phyloP scores from a whole-genome alignment of 2,888 invertebrate genomes.

The Formica aserva region DNA sequence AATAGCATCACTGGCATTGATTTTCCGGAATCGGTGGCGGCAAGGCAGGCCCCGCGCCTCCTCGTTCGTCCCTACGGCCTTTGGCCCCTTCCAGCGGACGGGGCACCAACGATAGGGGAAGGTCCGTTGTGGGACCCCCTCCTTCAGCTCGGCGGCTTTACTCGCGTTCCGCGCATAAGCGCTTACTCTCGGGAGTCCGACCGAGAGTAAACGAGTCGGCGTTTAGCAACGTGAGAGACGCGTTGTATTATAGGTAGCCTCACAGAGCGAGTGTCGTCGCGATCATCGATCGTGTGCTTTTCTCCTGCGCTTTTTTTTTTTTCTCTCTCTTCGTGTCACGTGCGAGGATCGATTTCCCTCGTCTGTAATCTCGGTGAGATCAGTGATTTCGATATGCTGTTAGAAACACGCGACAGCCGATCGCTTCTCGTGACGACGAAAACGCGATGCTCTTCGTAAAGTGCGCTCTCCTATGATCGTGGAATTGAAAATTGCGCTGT shows the following conservation, averaged over 20 bases:
- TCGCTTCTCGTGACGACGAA: background rate
- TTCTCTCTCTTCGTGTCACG: background rate
- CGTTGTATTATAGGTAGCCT: slow-evolving; percentile 9
- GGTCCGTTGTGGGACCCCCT: slow-evolving; percentile 60
- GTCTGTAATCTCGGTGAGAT: slow-evolving; percentile 13
- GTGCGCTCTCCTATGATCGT: background rate
- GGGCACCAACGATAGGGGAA: slow-evolving; percentile 60
- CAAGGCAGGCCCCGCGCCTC: background rate
- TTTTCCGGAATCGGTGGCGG: slow-evolving; percentile 38
- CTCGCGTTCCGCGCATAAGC: slow-evolving; percentile 70
- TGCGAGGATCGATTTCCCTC: background rate
- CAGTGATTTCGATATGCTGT: background rate
- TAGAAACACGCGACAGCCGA: background rate
- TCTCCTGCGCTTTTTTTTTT: background rate
- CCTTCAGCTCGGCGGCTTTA: slow-evolving; percentile 48
- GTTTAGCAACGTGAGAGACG: slow-evolving; percentile 69
- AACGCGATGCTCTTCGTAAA: background rate
- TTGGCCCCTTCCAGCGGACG: slow-evolving; percentile 46
- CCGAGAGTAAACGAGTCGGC: slow-evolving; percentile 70
- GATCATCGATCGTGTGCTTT: background rate
- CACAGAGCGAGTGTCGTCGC: background rate
- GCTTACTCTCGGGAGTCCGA: slow-evolving; percentile 69
- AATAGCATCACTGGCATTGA: slow-evolving; percentile 35
- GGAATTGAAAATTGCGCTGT: slow-evolving; percentile 6
- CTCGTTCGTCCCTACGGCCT: slow-evolving; percentile 24